Base-by-base conservation (phyloP, 2,797 vertebrate genomes). In the Moxostoma hubbsi region DNA sequence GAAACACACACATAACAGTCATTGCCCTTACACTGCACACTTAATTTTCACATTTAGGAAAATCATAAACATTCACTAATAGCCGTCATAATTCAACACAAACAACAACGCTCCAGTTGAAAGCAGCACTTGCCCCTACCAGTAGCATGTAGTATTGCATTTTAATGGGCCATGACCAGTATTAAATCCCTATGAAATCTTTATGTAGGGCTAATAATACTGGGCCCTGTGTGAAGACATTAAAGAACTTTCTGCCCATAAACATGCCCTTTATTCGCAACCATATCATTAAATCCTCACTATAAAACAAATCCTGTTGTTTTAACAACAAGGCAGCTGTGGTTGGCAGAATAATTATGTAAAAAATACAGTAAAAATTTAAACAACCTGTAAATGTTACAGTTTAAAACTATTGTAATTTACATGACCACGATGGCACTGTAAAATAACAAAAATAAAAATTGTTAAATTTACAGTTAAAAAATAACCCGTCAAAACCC, bases 141-240 rank as follows among this genome's bases (percentile, higher is more conserved):
- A 53, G 62, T 65, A 53, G 65, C 74, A 51, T 18, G 62, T 72
- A 68, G 75, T 74, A 55, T 59, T 71, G 47, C 51, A 74, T 59
- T 83, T 83, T 79, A 83, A 80, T 83, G 66, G 74, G 61, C 77
- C 73, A 57, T 73, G 77, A 77, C 70, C 68, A 63, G 71, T 64
- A 80, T 80, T 80, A 80, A 83, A 83, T 71, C 73, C 77, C 77
- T 80, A 61, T 55, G 67, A 80, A 73, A 75, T 49, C 49, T 80
- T 80, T 76, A 80, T 77, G 62, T 73, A 73, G 68, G 67, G 49
- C 63, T 83, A 80, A 77, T 77, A 83, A 81, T 43, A 77, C 55
- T 16, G 7, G 16, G 15, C 64, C 70, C 69, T 77, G 63, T 49
- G 36, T 55, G 70, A 65, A 47, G 65, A 65, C 72, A 73, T 69